Evolutionary conservation across 2,888 invertebrate genomes (phyloP).

Genomic region (Monopis laevigella): DNA sequence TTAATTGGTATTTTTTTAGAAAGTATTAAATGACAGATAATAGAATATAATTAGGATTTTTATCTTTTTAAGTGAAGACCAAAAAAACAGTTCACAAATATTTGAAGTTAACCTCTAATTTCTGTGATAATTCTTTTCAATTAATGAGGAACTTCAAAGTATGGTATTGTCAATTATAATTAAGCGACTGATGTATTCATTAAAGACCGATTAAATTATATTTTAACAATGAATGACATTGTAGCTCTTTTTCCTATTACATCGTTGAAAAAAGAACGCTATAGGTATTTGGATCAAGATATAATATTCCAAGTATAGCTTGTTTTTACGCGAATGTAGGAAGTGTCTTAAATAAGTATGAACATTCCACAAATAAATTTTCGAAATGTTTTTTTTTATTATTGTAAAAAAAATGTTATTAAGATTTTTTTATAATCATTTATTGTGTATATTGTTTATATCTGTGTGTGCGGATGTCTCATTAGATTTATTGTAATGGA

Average conservation of each 20-base stretch:
- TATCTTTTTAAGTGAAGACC: no score
- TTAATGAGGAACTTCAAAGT: slow-evolving; percentile 57
- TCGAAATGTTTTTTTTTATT: slow-evolving; percentile 22
- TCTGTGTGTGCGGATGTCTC: slow-evolving; percentile 28
- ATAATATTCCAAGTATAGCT: no score
- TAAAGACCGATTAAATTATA: neutral
- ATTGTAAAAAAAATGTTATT: neutral
- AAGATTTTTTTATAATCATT: neutral
- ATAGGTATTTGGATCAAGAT: no score
- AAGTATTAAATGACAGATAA: slow-evolving; percentile 29
- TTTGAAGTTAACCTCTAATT: slow-evolving; percentile 60
- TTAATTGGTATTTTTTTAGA: slow-evolving; percentile 15
- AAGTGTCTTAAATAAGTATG: slow-evolving; percentile 31
- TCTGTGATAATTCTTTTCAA: slow-evolving; percentile 65
- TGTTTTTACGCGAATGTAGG: no score
- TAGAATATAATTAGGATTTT: no score
- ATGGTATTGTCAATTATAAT: slow-evolving; percentile 21
- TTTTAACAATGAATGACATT: slow-evolving; percentile 39
- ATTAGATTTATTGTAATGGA: slow-evolving; percentile 28
- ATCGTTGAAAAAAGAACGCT: no score
- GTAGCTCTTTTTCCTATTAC: no score
- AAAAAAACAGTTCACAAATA: no score
- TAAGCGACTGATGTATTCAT: slow-evolving; percentile 16
- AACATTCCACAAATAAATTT: slow-evolving; percentile 52
- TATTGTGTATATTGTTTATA: neutral